Percentiles rank a stretch among this genome's conserved stretches.
Evolutionary conservation across 1,140 invertebrate genomes (phyloP).

Genomic region (Drosophila gunungcola): DNA sequence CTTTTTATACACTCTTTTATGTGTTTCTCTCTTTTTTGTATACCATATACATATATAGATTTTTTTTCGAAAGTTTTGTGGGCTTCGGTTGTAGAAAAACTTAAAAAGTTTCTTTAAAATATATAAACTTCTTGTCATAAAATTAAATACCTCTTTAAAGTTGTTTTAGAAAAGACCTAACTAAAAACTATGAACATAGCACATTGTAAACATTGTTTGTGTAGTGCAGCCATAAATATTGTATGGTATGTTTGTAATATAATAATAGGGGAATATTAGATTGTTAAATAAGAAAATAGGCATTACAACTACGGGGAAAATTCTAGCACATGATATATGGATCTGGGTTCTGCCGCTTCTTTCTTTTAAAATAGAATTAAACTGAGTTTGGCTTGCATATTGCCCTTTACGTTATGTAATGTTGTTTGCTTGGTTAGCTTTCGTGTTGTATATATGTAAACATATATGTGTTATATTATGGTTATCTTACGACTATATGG

Average conservation of each 20-base stretch:
- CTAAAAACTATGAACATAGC: slow-evolving; percentile 82
- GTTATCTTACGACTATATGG: slow-evolving; percentile 48
- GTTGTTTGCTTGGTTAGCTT: slow-evolving; percentile 59
- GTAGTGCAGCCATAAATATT: slow-evolving; percentile 75
- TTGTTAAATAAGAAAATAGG: slow-evolving; percentile 58
- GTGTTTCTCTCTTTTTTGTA: slow-evolving; percentile 59
- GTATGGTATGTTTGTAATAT: slow-evolving; percentile 38
- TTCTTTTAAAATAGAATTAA: slow-evolving; percentile 48
- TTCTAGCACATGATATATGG: slow-evolving; percentile 58
- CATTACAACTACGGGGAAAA: slow-evolving; percentile 38
- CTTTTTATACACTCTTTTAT: slow-evolving; percentile 68
- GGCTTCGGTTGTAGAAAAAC: slow-evolving; percentile 74
- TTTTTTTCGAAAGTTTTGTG: slow-evolving; percentile 64
- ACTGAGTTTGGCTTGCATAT: slow-evolving; percentile 78
- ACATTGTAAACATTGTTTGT: slow-evolving; percentile 70
- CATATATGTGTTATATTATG: slow-evolving; percentile 50
- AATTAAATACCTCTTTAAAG: slow-evolving; percentile 51
- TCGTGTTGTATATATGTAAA: slow-evolving; percentile 57
- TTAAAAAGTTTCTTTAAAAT: slow-evolving; percentile 57
- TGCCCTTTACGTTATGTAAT: slow-evolving; percentile 54
- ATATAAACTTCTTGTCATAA: slow-evolving; percentile 54
- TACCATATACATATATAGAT: slow-evolving; percentile 50
- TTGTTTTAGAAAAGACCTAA: slow-evolving; percentile 64
- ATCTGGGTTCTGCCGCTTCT: slow-evolving; percentile 32
- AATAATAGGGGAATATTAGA: slow-evolving; percentile 55